Evolutionary conservation across 2,113 vertebrate species (phyloP), one percentile per base, ranked within the genome.

Genomic region (Columba janthina): DNA sequence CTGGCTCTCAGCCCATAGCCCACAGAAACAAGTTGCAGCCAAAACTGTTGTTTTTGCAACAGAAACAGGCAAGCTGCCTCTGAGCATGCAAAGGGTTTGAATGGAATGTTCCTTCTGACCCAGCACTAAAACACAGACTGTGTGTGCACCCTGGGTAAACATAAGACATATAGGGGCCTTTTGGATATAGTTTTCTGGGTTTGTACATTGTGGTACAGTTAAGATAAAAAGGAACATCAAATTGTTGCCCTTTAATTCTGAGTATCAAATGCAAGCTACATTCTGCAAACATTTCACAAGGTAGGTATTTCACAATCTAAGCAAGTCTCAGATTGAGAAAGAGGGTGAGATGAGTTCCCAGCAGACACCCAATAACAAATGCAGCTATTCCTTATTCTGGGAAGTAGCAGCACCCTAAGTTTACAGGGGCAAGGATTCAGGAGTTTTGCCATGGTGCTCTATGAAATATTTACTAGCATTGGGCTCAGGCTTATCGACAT

Each of bases 1-100:
- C 60, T 48, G 60, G 77, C 46, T 64, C 87, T 71, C 4, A 12
- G 51, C 12, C 62, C 58, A 38, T 32, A 19, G 46, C 73, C 61
- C 34, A 61, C 19, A 85, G 53, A 44, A 93, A 69, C 6, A 62
- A 61, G 10, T 58, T 65, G 46, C 85, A 64, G 65, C 95, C 87
- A 96, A 25, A 82, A 54, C 21, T 15, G 10, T 4, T 19, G 24
- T 34, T 70, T 89, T 62, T 12, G 1, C 65, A 89, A 71, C 13
- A 67, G 28, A 22, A 54, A 46, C 3, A 48, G 31, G 46, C n/a
- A 86, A 73, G 36, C 34, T 69, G 71, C 32, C 71, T 24, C 20
- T 0, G 2, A 67, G 53, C 2, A 0, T 0, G 2, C 11, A 58
- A 29, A 81, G 32, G 38, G 26, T 22, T 34, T 76, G 54, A 66